Conservation (phyloP, 2,113 vertebrate genomes). For the Brienomyrus longianalis region DNA sequence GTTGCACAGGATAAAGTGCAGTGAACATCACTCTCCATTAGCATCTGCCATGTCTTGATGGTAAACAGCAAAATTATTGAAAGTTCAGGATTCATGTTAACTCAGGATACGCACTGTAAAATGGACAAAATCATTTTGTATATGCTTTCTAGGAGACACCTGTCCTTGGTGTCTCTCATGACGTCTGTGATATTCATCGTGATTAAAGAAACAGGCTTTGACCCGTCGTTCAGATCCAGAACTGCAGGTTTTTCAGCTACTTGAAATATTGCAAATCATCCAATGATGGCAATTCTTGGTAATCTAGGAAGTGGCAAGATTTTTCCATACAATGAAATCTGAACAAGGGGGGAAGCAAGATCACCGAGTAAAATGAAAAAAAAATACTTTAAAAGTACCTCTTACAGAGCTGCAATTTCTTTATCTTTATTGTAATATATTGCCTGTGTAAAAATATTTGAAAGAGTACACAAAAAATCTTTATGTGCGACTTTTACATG, state of each 20-base stretch:
- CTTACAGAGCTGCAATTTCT: not conserved
- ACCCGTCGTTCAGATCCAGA: not conserved
- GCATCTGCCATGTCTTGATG: not conserved
- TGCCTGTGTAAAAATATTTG: not conserved
- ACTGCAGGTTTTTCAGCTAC: not conserved
- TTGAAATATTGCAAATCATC: not conserved
- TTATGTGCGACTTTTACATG: not conserved
- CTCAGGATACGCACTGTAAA: not conserved
- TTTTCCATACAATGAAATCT: not conserved
- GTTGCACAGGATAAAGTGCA: not conserved
- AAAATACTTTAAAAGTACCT: not conserved
- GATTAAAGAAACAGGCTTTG: not conserved
- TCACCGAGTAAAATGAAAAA: not conserved
- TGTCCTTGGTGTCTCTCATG: not conserved
- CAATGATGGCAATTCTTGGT: not conserved
- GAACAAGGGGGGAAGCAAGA: not conserved
- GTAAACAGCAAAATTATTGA: not conserved
- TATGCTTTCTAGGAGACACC: not conserved
- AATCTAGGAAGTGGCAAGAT: not conserved
- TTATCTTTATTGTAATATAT: not conserved
- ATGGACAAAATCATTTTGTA: not conserved
- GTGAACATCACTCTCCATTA: not conserved
- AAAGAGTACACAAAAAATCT: not conserved
- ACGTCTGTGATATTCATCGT: not conserved
- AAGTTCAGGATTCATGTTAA: not conserved